phyloP scores from a whole-genome alignment of 2,113 vertebrate species.

The Motacilla tschutschensis region DNA sequence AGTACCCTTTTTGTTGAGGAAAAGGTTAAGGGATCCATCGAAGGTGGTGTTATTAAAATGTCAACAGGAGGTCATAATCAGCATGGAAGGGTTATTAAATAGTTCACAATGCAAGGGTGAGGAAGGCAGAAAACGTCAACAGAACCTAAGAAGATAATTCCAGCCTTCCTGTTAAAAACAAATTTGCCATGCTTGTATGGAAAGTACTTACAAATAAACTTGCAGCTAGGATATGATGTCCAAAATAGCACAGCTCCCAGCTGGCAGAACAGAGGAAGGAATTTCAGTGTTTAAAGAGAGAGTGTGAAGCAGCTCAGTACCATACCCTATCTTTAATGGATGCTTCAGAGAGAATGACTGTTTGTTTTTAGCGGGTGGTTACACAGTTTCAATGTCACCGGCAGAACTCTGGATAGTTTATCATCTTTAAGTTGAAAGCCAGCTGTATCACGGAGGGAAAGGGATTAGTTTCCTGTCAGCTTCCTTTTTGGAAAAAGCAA shows the following conservation, averaged over 20 bases:
- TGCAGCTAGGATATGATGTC: not conserved
- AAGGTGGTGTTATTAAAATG: not conserved
- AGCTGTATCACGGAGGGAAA: constrained; percentile 24
- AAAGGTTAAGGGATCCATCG: not conserved
- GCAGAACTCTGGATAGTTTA: not conserved
- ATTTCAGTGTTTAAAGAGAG: not conserved
- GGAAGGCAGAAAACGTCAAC: not conserved
- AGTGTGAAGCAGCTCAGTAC: not conserved
- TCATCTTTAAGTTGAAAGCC: constrained; percentile 37
- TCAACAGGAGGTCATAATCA: not conserved
- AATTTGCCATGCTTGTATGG: not conserved
- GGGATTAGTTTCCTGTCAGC: constrained; percentile 54
- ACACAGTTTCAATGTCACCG: not conserved
- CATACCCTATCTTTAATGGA: not conserved
- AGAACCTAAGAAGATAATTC: not conserved
- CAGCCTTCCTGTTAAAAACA: not conserved
- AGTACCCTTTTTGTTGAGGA: not conserved
- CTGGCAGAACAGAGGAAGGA: not conserved
- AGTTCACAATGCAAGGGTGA: not conserved
- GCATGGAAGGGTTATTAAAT: not conserved
- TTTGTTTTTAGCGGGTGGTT: constrained; percentile 8
- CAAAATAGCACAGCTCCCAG: not conserved
- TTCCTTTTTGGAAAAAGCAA: constrained; percentile 54
- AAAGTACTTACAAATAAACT: not conserved
- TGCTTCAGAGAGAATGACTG: not conserved